Evolutionary conservation across 2,113 vertebrate species (phyloP), one percentile per base, ranked within the genome.

Genomic region (Hiodon alosoides): DNA sequence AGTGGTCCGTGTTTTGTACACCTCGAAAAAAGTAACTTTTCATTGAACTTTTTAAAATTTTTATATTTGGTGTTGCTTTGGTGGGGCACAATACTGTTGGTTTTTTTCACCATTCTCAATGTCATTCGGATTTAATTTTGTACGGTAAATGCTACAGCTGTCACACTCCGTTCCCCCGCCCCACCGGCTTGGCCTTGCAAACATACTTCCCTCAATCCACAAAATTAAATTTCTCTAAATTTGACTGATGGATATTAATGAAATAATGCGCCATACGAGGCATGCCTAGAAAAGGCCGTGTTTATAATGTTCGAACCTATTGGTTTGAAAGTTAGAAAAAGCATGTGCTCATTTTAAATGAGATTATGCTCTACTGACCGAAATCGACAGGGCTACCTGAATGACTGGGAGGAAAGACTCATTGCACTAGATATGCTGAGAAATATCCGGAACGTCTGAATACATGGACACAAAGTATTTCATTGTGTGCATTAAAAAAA

Each of bases 1-100:
- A 80, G 81, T 72, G 85, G 81, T 79, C 80, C 52, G 52, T 46
- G 31, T 16, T 46, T 17, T 67, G 17, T 55, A 53, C 9, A 9
- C 4, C 55, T 65, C 48, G 31, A 16, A 54, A 14, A 66, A 48
- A 0, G 3, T 2, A 59, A 59, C 13, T 14, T 3, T 14, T 6
- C 31, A 9, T 62, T 64, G 16, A 53, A 31, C 31, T 59, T 58
- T 60, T 6, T 71, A 8, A 55, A 57, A 13, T 55, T 54, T 72
- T 13, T 17, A 14, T 13, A 72, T 17, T 52, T 60, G 47, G 1
- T 68, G 10, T 14, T 51, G 4, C 48, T 17, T 70, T 50, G 47
- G 62, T 58, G 17, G 31, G 7, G n/a, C 59, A 46, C 64, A 14
- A 58, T 13, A 7, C 54, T 13, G 47, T 67, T 57, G 47, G 16